These are phyloP conservation scores for Luperina nickerlii DNA, from an alignment of 2,888 invertebrate species.

Conservation along the genomic window DNA sequence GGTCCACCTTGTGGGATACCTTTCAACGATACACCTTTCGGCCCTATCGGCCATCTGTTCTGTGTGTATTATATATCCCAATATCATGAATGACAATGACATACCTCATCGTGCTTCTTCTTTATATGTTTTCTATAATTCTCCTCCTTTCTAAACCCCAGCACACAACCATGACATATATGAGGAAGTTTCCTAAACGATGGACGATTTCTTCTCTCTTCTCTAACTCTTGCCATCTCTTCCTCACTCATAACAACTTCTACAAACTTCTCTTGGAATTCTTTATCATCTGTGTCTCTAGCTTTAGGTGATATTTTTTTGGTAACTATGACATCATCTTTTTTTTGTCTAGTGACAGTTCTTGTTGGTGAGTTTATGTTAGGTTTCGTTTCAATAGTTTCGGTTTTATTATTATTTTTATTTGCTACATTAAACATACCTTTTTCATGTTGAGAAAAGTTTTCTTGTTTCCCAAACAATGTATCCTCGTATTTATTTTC, in stretches of 20 bases:
- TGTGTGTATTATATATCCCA: neutral
- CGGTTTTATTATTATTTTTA: neutral
- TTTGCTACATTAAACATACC: neutral
- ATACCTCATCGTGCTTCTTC: conserved; percentile 76
- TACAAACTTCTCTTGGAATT: conserved; percentile 69
- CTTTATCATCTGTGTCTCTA: conserved; percentile 17
- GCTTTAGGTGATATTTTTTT: neutral
- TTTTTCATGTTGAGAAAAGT: neutral
- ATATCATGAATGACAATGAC: neutral
- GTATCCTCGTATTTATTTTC: neutral
- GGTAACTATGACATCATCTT: neutral
- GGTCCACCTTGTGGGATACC: too few species aligned
- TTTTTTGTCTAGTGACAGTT: neutral
- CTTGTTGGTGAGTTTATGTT: neutral
- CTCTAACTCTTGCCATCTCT: conserved; percentile 75
- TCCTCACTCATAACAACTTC: conserved; percentile 73
- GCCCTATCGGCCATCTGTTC: too few species aligned
- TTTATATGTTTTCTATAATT: conserved; percentile 72
- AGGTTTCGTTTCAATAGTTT: conserved; percentile 16
- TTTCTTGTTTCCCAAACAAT: neutral
- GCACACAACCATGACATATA: conserved; percentile 79
- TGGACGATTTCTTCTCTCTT: conserved; percentile 76
- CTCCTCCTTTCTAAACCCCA: conserved; percentile 75
- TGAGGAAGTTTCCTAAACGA: conserved; percentile 80
- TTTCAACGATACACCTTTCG: too few species aligned